Percentiles rank a stretch among this genome's conserved stretches.
Conservation (phyloP, 2,888 invertebrate species). For the Leptogaster cylindrica region DNA sequence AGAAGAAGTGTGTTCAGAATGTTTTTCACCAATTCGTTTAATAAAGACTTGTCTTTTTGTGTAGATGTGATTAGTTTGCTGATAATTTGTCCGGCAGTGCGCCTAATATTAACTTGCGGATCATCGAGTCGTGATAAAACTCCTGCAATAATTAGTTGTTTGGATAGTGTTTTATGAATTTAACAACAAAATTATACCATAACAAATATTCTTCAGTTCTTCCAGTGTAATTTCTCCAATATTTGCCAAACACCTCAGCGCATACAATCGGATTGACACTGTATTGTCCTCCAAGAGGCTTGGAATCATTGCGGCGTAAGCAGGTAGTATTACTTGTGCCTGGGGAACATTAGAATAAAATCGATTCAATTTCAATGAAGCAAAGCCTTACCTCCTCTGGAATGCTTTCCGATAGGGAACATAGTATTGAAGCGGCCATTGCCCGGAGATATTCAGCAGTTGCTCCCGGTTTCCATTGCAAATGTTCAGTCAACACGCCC, state of each 20-base stretch:
- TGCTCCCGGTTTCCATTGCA: constrained; percentile 58
- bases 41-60: too few species aligned
- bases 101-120: constrained; percentile 57
- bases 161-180: not conserved
- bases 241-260: constrained; percentile 55
- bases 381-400: constrained; percentile 48
- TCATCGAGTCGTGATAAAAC: constrained; percentile 59
- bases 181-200: constrained; percentile 48
- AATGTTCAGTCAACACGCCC: constrained; percentile 55
- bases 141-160: constrained; percentile 48
- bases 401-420: constrained; percentile 57
- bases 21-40: too few species aligned
- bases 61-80: too few species aligned
- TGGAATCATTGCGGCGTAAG: constrained; percentile 53
- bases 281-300: constrained; percentile 59
- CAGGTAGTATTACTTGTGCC: constrained; percentile 52
- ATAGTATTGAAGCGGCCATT: constrained; percentile 58
- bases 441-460: constrained; percentile 59
- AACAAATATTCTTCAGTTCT: constrained; percentile 54
- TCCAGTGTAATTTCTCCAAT: constrained; percentile 55
- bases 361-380: not conserved
- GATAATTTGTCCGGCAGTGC: constrained; percentile 55
- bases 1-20: too few species aligned
- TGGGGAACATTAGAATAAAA: not conserved
- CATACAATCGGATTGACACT: constrained; percentile 57